Percentiles rank a stretch among this genome's conserved stretches.
These are phyloP conservation scores for Gobio occitaniae DNA, from an alignment of 2,797 vertebrate species.

Conservation along the genomic window DNA sequence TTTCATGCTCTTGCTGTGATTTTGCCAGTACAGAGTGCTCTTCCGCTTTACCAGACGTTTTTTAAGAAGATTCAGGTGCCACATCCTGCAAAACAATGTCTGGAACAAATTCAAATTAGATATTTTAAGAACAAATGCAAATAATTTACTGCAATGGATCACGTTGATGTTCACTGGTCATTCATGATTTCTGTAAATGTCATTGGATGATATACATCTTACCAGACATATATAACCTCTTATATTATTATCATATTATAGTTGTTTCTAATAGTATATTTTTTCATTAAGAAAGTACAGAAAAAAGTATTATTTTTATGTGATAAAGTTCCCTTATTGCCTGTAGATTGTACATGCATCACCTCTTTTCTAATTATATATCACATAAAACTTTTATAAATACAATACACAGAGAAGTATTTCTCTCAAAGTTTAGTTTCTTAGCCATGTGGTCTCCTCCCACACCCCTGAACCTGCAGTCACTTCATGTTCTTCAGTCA, in stretches of 20 bases:
- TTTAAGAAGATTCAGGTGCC: background rate
- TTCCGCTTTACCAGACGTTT: background rate
- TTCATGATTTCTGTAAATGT: background rate
- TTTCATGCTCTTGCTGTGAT: background rate
- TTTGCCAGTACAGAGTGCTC: background rate
- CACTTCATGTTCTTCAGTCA: slow-evolving; percentile 7
- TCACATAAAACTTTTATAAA: background rate
- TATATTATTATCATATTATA: background rate
- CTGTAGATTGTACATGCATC: background rate
- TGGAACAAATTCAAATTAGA: background rate
- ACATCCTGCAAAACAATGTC: background rate
- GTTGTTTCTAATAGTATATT: background rate
- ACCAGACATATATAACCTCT: background rate
- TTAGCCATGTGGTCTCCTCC: slow-evolving; percentile 1
- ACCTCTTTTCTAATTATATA: background rate
- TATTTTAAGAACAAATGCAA: slow-evolving; percentile 6
- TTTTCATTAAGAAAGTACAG: background rate
- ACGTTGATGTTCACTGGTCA: background rate
- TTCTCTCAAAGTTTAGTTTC: background rate
- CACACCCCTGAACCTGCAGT: slow-evolving; percentile 3
- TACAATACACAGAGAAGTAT: background rate
- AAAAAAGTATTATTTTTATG: background rate
- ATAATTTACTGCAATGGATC: background rate
- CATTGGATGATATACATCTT: background rate
- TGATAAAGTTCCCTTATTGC: background rate